phyloP scores from a whole-genome alignment of 2,888 invertebrate genomes.

The Smittia sp. region DNA sequence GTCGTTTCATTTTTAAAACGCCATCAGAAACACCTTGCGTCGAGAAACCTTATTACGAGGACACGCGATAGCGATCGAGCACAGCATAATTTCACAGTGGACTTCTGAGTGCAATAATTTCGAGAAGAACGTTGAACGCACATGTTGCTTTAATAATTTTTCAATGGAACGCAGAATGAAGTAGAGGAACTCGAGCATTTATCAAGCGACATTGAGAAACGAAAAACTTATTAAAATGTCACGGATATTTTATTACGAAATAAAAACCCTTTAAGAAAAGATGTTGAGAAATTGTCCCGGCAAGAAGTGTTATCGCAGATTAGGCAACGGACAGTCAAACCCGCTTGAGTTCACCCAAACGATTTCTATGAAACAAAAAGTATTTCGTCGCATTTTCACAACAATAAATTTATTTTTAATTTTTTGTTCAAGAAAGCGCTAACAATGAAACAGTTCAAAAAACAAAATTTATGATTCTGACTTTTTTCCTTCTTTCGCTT shows the following conservation, averaged over 20 bases:
- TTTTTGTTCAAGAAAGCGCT: not conserved
- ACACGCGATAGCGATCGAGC: constrained; percentile 39
- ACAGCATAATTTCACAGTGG: constrained; percentile 18
- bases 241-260: constrained; percentile 31
- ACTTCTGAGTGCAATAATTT: constrained; percentile 4
- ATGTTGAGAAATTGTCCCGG: not conserved
- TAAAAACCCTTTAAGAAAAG: constrained; percentile 12
- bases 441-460: constrained; percentile 34
- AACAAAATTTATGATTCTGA: constrained; percentile 39
- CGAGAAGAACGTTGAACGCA: constrained; percentile 26
- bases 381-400: constrained; percentile 35
- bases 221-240: constrained; percentile 40
- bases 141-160: constrained; percentile 33
- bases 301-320: not conserved
- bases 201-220: constrained; percentile 4
- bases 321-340: not conserved
- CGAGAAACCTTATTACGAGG: constrained; percentile 25
- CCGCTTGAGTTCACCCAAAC: not conserved
- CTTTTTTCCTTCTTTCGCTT: not conserved
- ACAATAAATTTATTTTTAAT: constrained; percentile 32
- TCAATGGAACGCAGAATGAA: constrained; percentile 20
- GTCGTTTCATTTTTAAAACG: not conserved
- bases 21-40: constrained; percentile 41
- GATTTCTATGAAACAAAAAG: constrained; percentile 16
- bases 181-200: constrained; percentile 15